Conservation (phyloP, 2,797 vertebrate genomes). For the Labroides dimidiatus region DNA sequence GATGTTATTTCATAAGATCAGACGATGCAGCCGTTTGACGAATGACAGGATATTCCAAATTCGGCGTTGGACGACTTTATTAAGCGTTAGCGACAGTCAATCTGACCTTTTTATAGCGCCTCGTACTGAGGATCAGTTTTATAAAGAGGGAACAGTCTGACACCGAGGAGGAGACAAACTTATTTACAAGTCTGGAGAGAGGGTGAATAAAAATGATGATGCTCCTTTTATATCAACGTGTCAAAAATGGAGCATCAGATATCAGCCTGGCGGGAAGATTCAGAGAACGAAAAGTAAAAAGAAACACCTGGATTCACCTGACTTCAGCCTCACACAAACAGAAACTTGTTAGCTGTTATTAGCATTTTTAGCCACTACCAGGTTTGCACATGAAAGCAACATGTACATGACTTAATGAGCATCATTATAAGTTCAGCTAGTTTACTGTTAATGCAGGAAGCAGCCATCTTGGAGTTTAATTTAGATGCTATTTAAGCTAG, state of each 20-base stretch:
- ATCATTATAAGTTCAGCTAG: too few relatives aligned
- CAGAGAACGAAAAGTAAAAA: neutral
- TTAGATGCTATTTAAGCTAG: too few relatives aligned
- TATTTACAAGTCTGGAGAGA: neutral
- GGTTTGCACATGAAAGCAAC: too few relatives aligned
- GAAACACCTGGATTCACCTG: too few relatives aligned
- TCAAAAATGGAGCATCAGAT: neutral
- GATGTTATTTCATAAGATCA: constrained; percentile 1
- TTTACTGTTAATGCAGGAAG: too few relatives aligned
- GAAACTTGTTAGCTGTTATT: too few relatives aligned
- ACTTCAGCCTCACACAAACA: too few relatives aligned
- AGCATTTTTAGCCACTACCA: too few relatives aligned
- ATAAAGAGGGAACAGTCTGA: neutral
- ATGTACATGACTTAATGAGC: too few relatives aligned
- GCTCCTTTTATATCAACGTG: neutral
- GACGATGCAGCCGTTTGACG: neutral
- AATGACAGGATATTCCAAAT: constrained; percentile 6
- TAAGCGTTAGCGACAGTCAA: neutral
- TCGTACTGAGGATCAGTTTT: neutral
- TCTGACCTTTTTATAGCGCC: neutral
- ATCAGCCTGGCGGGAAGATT: neutral
- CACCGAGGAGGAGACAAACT: neutral
- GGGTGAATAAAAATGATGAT: neutral
- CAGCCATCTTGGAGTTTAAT: too few relatives aligned
- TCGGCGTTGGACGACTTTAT: neutral